Base-by-base conservation (phyloP, 2,888 invertebrate genomes). In the Drosophila mimetica region DNA sequence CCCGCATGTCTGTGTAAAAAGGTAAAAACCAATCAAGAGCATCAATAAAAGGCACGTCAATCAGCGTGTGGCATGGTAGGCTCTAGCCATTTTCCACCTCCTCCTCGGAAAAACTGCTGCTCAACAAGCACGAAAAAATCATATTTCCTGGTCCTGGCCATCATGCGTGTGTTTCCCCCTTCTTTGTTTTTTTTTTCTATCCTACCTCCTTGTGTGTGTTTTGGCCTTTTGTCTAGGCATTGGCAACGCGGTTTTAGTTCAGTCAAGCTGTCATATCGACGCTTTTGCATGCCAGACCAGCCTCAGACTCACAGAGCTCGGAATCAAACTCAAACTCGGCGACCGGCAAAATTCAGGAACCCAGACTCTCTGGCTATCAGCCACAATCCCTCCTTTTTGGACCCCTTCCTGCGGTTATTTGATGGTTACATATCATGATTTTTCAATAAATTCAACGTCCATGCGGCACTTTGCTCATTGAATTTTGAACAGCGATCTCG, bases 41-140 rank as follows among this genome's bases (percentile, higher is more conserved):
- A 91, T 91, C 91, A 91, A 91, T 90, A 90, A 91, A 91, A 91
- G 88, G 89, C 90, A 90, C 90, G 91, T 91, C 90, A 90, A 91
- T 91, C 91, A 91, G 89, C 87, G 72, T 73, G 37, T 59, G 53
- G 61, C 61, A 44, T 61, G 67, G 71, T 54, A 81, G 82, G 77
- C 79, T 72, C 79, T 48, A 18, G 25, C 42, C 50, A 50, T 47
- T 25, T 42, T 28, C 46, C 37, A 36, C 4, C 36, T 25, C 5
- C 36, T 25, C 6, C 55, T 11, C 11, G 32, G 28, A 11, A 47
- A 32, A 16, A 20, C 58, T 48, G 59, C 58, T 80, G 79, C 75
- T 75, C 79, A 76, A 75, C 70, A 61, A 70, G 74, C 76, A 80
- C 75, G 69, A 73, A 74, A 79, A 71, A 81, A 81, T 85, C 80